phyloP scores from a whole-genome alignment of 2,888 invertebrate species.

The Campopleginae sp. region DNA sequence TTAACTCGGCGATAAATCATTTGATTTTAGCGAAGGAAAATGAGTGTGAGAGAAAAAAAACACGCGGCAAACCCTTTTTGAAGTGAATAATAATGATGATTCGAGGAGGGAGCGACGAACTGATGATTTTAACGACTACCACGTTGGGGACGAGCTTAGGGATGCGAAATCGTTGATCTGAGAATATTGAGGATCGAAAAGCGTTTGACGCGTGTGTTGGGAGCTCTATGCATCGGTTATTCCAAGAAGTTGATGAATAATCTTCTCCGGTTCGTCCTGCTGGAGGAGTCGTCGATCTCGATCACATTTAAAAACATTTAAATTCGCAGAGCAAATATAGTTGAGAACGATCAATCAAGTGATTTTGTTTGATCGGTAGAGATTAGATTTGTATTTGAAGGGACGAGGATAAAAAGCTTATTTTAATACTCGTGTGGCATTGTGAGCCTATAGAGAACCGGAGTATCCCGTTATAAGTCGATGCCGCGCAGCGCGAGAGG shows the following conservation, averaged over 20 bases:
- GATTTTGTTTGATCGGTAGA: slow-evolving; percentile 42
- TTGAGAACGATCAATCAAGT: slow-evolving; percentile 41
- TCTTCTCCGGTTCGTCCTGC: not conserved
- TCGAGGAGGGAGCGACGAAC: slow-evolving; percentile 20
- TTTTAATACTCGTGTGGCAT: not conserved
- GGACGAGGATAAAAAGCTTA: not conserved
- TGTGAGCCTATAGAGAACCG: slow-evolving; percentile 41
- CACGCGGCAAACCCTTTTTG: slow-evolving; percentile 42
- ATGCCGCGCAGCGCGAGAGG: slow-evolving; percentile 22
- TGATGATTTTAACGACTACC: slow-evolving; percentile 27
- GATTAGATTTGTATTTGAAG: slow-evolving; percentile 4
- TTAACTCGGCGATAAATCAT: slow-evolving; percentile 41
- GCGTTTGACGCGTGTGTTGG: slow-evolving; percentile 5
- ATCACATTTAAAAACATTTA: not conserved
- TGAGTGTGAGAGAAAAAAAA: slow-evolving; percentile 10
- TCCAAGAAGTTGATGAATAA: slow-evolving; percentile 32
- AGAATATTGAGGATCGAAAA: slow-evolving; percentile 38
- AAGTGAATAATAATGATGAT: slow-evolving; percentile 38
- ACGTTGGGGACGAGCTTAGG: no score
- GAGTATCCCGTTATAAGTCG: slow-evolving; percentile 78
- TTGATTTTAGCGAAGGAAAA: slow-evolving; percentile 22
- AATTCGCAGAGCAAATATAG: slow-evolving; percentile 29
- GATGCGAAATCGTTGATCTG: slow-evolving; percentile 36
- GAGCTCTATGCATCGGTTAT: not conserved
- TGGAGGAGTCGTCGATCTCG: slow-evolving; percentile 2